phyloP scores from a whole-genome alignment of 2,113 vertebrate genomes.

The Sminthopsis crassicaudata region DNA sequence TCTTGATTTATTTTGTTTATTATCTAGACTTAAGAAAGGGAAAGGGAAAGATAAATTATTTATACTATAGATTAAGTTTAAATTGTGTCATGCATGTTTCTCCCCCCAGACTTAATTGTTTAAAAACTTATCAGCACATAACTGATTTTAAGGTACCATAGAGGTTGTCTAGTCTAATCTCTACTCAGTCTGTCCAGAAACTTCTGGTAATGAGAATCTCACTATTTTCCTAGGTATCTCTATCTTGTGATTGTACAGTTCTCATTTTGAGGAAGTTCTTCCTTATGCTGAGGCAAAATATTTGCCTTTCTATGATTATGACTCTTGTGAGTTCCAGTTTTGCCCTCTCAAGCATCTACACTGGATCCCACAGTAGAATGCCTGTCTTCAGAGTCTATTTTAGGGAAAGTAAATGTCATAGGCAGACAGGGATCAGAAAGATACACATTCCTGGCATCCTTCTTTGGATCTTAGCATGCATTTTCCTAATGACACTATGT shows the following conservation, averaged over 20 bases:
- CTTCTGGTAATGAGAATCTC: background rate
- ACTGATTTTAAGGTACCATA: background rate
- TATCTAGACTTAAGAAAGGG: background rate
- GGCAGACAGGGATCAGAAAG: background rate
- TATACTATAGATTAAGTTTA: background rate
- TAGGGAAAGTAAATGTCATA: background rate
- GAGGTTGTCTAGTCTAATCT: background rate
- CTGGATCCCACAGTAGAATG: background rate
- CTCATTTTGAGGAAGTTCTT: background rate
- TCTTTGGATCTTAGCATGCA: background rate
- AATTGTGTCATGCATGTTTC: background rate
- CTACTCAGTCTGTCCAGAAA: background rate
- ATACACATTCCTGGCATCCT: background rate
- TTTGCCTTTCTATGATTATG: background rate
- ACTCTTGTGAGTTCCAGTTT: background rate
- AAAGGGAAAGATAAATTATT: background rate
- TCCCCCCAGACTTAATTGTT: background rate
- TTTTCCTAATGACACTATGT: background rate
- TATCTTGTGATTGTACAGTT: background rate
- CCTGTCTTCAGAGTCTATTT: background rate
- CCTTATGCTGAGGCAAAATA: background rate
- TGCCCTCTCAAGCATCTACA: background rate
- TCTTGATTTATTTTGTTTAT: background rate
- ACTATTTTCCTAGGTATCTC: background rate
- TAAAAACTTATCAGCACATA: background rate